These are phyloP conservation scores for Papilio elwesi DNA, from an alignment of 2,888 invertebrate species.

Conservation along the genomic window DNA sequence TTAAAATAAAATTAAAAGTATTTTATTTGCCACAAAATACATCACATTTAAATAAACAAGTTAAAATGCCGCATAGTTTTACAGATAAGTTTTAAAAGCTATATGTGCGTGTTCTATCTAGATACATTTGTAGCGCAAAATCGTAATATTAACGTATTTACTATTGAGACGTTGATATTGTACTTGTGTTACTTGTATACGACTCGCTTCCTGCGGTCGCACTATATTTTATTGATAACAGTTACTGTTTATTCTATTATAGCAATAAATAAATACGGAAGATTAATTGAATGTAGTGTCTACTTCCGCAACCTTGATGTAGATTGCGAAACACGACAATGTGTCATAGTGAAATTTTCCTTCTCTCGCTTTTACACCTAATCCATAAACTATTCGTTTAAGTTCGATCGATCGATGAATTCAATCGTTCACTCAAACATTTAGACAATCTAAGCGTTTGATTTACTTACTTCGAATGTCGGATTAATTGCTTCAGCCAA, in stretches of 20 bases:
- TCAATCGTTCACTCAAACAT: not conserved
- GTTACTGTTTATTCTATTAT: not conserved
- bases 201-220: not conserved
- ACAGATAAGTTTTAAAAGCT: too few species aligned
- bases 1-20: too few species aligned
- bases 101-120: too few species aligned
- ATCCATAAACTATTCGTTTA: too few species aligned
- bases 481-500: not conserved
- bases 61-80: too few species aligned
- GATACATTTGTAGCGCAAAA: too few species aligned
- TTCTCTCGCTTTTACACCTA: too few species aligned
- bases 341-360: not conserved
- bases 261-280: conserved; percentile 1
- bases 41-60: too few species aligned
- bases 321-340: not conserved
- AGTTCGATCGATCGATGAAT: not conserved
- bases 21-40: too few species aligned
- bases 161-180: too few species aligned
- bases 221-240: not conserved
- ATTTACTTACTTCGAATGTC: not conserved
- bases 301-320: not conserved
- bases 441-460: not conserved
- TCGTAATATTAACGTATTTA: too few species aligned
- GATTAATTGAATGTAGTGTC: not conserved
- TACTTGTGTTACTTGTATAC: not conserved